Base-by-base conservation (phyloP, 1,140 invertebrate species). In the Zaprionus nigranus region DNA sequence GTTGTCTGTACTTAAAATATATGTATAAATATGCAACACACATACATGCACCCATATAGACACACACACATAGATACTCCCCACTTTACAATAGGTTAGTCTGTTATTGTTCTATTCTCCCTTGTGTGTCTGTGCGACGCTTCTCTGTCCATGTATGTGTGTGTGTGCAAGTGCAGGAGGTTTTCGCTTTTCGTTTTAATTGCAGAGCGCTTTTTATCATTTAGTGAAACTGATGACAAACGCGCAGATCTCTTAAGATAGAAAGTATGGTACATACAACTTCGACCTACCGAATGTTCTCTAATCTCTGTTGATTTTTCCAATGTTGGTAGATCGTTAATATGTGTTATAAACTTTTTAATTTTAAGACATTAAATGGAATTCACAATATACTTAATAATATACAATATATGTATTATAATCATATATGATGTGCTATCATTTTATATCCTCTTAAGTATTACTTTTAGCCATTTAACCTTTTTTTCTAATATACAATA, bases 181-280 rank as follows among this genome's bases (percentile, higher is more conserved):
- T 84, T 90, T 90, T 90, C 85, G 66, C 85, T 90, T 90, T 90
- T 90, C 81, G 85, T 90, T 90, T 88, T 88, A 90, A 88, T 88
- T 88, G 74, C 75, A 65, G 46, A 73, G 78, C 65, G 62, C 60
- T 59, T 74, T 65, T 74, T 60, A 43, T 78, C 40, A 72, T 64
- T 64, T 43, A 57, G 62, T 71, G 54, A 70, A 70, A 59, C 20
- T 54, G 61, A n/a, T 26, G 61, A 38, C 30, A 34, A 46, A 46
- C 15, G 36, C 13, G 36, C 36, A 46, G 40, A 46, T 46, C 40
- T 46, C 13, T 46, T 26, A 26, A 24, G 15, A 24, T 9, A 24
- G 24, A 26, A 53, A 53, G 24, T n/a, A n/a, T n/a, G n/a, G n/a
- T 34, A 34, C 9, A 34, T 3, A 34, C 9, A 11, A 34, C 30